Conservation (phyloP, 2,113 vertebrate genomes). For the Tachuris rubrigastra region DNA sequence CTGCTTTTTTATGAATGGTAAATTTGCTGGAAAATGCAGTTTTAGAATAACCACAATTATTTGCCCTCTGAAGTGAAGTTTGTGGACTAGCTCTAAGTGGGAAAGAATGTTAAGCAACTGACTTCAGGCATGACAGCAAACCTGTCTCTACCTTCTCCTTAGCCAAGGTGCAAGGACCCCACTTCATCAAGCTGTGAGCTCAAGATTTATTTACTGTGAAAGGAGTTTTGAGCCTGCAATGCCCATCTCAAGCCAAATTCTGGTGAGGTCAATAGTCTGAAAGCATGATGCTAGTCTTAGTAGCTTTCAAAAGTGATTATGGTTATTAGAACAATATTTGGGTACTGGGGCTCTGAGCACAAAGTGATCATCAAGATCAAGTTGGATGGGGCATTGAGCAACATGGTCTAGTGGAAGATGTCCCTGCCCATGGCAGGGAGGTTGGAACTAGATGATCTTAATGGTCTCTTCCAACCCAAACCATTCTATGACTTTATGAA, state of each 20-base stretch:
- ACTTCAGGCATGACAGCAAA: background rate
- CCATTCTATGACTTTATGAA: background rate
- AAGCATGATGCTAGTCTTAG: background rate
- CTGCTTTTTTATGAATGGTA: background rate
- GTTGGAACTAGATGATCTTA: background rate
- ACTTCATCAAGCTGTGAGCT: background rate
- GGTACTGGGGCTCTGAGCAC: background rate
- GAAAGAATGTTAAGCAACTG: background rate
- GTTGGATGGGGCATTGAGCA: background rate
- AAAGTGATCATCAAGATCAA: background rate
- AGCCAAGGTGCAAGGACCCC: background rate
- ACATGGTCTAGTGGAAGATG: background rate
- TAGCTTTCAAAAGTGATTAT: background rate
- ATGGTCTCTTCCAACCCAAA: background rate
- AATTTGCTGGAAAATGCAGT: background rate
- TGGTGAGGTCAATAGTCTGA: fast-evolving
- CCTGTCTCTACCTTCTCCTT: background rate
- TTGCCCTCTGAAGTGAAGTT: background rate
- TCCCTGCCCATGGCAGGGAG: background rate
- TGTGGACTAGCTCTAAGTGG: background rate
- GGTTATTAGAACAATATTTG: background rate
- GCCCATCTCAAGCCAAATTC: background rate
- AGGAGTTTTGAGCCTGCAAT: background rate
- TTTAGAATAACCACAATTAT: background rate
- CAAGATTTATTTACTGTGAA: background rate